Conservation (phyloP, 2,888 invertebrate species). For the Macrosiphum euphorbiae region DNA sequence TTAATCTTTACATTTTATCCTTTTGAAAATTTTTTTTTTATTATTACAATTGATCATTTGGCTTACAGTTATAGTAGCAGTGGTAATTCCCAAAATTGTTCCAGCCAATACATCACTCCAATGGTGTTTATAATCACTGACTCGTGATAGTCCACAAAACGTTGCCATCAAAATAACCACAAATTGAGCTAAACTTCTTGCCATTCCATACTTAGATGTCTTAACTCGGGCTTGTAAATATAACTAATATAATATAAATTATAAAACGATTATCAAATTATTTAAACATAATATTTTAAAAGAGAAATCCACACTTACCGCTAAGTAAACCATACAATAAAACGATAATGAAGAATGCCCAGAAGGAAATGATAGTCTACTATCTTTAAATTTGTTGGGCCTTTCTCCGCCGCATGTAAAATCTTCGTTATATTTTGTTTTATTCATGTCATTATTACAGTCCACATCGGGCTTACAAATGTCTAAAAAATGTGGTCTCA, state of each 20-base stretch:
- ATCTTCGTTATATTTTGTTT: conserved; percentile 78
- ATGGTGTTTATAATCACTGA: conserved; percentile 98
- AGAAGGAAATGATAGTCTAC: conserved; percentile 84
- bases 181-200: conserved; percentile 89
- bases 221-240: conserved; percentile 89
- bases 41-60: conserved; percentile 56
- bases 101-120: conserved; percentile 97
- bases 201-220: conserved; percentile 84
- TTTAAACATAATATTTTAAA: not conserved
- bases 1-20: conserved; percentile 55
- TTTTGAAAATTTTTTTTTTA: conserved; percentile 56
- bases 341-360: conserved; percentile 93
- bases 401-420: conserved; percentile 82
- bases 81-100: conserved; percentile 77
- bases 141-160: conserved; percentile 89
- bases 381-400: conserved; percentile 78
- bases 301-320: conserved; percentile 76
- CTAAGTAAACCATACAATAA: conserved; percentile 87
- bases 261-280: conserved; percentile 52
- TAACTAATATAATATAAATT: conserved; percentile 74
- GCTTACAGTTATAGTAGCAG: conserved; percentile 74
- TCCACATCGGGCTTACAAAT: conserved; percentile 86
- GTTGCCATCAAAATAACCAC: conserved; percentile 83
- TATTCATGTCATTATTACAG: conserved; percentile 74
- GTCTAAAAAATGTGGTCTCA: conserved; percentile 93